Base-by-base conservation (phyloP, 2,888 invertebrate species). In the Tachystola acroxantha region DNA sequence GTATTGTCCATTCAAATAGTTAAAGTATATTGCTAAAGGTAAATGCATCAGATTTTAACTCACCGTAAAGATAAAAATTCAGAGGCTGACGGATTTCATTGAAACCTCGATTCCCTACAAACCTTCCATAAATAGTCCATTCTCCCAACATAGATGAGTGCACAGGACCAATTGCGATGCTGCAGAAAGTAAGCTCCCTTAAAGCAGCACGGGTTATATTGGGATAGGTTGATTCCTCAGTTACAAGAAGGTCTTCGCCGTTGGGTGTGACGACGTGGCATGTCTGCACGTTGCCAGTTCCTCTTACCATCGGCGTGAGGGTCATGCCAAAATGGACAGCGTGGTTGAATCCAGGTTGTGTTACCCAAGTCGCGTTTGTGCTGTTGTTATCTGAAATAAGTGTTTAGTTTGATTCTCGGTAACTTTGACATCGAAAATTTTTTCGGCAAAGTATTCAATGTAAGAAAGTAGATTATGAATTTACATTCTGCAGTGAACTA, bases 191-290 rank as follows among this genome's bases (percentile, higher is more conserved):
- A 30, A 12, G 1, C 20, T 41, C 1, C 25, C 7, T 34, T 7
- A 24, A 2, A 10, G 10, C 7, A n/a, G 13, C 34, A 9, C 31
- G 32, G n/a, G 36, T 36, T 0, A 37, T 30, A 10, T 34, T 43
- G 22, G 53, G 50, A 14, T 57, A 57, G 34, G 44, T 43, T 10
- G 68, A 54, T 20, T 58, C 46, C n/a, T 56, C 14, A 10, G 32
- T 43, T n/a, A 54, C 1, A 39, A 34, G 9, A 7, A 54, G 32
- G n/a, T 43, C 49, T 44, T 43, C 64, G 45, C 58, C 64, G n/a
- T 46, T 34, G 0, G 70, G 72, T 2, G 71, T 72, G 5, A 69
- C 38, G 10, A 71, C 48, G 39, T 65, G 66, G 32, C 73, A 73
- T 1, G 56, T 46, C 3, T 46, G 19, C 1, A 54, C 34, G 1